Conservation (phyloP, 1,140 invertebrate species). For the Drosophila auraria region DNA sequence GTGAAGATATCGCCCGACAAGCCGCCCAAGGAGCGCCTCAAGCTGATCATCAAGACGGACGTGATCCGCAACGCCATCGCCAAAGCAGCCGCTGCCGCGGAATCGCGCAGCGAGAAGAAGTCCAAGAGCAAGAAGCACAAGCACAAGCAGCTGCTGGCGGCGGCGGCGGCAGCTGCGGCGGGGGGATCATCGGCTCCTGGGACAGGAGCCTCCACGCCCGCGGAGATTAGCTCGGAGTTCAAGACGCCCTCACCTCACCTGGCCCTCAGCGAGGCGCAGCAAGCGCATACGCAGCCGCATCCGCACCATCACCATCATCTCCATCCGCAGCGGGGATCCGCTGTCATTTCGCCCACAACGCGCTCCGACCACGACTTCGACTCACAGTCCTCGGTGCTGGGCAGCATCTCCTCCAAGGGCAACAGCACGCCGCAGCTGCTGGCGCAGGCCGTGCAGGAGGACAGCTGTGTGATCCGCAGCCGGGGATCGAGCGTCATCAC, state of each 20-base stretch:
- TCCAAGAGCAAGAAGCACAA: conserved; percentile 83
- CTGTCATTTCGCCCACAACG: conserved; percentile 68
- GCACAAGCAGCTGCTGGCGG: conserved; percentile 81
- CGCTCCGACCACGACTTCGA: conserved; percentile 82
- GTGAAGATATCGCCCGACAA: conserved; percentile 86
- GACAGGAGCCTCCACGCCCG: conserved; percentile 46
- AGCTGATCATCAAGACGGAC: conserved; percentile 83
- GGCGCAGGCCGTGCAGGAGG: conserved; percentile 76
- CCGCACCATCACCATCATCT: conserved; percentile 38
- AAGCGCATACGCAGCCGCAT: conserved; percentile 18
- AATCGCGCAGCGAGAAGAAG: conserved; percentile 78
- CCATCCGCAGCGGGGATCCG: conserved; percentile 50
- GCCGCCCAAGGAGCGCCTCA: conserved; percentile 85
- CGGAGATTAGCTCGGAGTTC: conserved; percentile 77
- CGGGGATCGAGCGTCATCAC: conserved; percentile 83
- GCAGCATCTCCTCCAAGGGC: conserved; percentile 83
- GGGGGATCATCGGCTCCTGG: conserved; percentile 12
- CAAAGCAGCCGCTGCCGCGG: conserved; percentile 73
- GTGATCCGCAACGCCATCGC: conserved; percentile 81
- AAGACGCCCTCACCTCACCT: conserved; percentile 86
- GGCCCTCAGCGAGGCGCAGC: conserved; percentile 80
- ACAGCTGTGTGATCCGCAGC: conserved; percentile 81
- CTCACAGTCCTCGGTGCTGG: conserved; percentile 83
- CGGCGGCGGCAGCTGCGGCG: conserved; percentile 5
- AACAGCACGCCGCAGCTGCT: conserved; percentile 76